These are phyloP conservation scores for Hofmannophila pseudospretella DNA, from an alignment of 2,888 invertebrate genomes.

Conservation along the genomic window DNA sequence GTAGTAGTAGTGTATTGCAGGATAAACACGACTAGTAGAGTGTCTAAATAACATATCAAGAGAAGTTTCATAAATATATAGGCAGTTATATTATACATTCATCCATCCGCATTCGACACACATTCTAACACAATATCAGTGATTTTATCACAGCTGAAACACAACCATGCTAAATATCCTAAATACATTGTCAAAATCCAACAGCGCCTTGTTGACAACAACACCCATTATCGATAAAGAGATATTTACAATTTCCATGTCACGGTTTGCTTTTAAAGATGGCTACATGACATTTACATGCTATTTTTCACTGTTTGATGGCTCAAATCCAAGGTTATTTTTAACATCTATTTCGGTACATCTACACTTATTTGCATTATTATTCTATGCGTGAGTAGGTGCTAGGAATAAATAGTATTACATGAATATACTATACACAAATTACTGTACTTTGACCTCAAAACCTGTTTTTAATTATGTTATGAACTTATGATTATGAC, in stretches of 20 bases:
- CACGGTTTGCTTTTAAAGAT: conserved; percentile 3
- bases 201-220: no score
- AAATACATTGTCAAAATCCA: no score
- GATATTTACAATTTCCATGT: conserved; percentile 16
- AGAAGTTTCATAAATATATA: no score
- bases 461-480: neutral
- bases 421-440: neutral
- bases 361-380: neutral
- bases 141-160: no score
- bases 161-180: conserved; percentile 5
- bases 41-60: neutral
- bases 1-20: neutral
- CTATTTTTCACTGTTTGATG: neutral
- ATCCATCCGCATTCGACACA: neutral
- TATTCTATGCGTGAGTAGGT: neutral
- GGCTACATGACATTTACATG: neutral
- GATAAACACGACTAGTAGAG: neutral
- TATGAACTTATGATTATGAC: neutral
- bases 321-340: neutral
- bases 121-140: neutral
- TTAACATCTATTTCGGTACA: neutral
- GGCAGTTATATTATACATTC: no score
- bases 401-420: neutral
- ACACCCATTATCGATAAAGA: conserved; percentile 4
- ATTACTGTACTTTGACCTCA: neutral